These are phyloP conservation scores for Drosophila nannoptera DNA, from an alignment of 1,140 invertebrate species.

Conservation along the genomic window DNA sequence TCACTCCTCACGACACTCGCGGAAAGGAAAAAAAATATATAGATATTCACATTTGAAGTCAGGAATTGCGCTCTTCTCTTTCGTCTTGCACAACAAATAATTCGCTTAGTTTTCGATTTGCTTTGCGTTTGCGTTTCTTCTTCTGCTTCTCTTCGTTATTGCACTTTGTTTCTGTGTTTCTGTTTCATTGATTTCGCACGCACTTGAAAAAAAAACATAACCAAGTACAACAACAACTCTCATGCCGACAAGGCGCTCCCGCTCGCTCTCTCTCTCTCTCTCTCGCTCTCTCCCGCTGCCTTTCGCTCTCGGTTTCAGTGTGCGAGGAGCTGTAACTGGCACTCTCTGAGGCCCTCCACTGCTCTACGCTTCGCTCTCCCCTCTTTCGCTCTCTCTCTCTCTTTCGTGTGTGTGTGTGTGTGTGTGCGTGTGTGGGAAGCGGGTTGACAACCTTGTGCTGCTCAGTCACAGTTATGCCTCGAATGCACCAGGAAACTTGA, in stretches of 20 bases:
- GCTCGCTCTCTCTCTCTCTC: too few species aligned
- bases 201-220: constrained; percentile 52
- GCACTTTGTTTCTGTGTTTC: constrained; percentile 30
- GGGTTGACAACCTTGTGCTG: constrained; percentile 45
- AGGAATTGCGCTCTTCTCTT: neutral
- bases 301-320: neutral
- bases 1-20: constrained; percentile 15
- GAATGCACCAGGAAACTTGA: constrained; percentile 38
- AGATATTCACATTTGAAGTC: too few species aligned
- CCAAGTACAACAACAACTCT: constrained; percentile 42
- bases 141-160: constrained; percentile 24
- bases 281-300: neutral
- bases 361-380: constrained; percentile 11
- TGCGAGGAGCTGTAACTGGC: neutral
- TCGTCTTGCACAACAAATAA: constrained; percentile 44
- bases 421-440: constrained; percentile 6
- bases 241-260: constrained; percentile 39
- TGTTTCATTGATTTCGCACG: constrained; percentile 39
- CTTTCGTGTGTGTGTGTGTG: neutral
- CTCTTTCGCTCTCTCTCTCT: constrained; percentile 14
- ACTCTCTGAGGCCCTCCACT: neutral
- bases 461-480: constrained; percentile 43
- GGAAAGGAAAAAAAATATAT: constrained; percentile 11
- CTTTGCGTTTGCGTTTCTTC: constrained; percentile 17
- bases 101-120: constrained; percentile 8